A percentile compares a stretch with the other conserved stretches of the same genome.
These are phyloP conservation scores for Morinoia aosen DNA, from an alignment of 2,888 invertebrate genomes.

Conservation along the genomic window DNA sequence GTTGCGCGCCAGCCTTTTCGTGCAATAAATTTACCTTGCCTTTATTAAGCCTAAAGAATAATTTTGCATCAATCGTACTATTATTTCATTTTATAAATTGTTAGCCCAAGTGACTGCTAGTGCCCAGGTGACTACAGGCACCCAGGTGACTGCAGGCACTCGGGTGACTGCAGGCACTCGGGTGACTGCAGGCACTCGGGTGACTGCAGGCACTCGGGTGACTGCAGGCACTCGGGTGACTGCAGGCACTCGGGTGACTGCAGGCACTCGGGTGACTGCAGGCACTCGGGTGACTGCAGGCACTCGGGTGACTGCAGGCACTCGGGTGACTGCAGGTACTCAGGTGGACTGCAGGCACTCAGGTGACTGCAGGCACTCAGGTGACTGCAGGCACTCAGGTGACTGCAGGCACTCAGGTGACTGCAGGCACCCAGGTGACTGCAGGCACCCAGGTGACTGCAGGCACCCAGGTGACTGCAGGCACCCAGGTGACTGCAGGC, in stretches of 20 bases:
- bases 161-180: background rate
- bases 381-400: background rate
- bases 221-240: no score
- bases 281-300: background rate
- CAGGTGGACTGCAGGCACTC: background rate
- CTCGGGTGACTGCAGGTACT: background rate
- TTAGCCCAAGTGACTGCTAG: background rate
- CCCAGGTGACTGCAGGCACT: background rate
- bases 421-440: background rate
- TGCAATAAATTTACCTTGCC: no score
- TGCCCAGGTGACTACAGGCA: background rate
- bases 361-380: background rate
- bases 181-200: background rate
- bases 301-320: background rate
- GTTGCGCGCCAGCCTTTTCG: no score
- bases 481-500: background rate
- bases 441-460: background rate
- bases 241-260: background rate
- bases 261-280: background rate
- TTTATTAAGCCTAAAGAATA: background rate
- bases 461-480: background rate
- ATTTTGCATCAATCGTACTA: background rate
- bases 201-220: background rate
- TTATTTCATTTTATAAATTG: background rate
- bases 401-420: background rate